Conservation (phyloP, 2,888 invertebrate species). For the Hesperia comma region DNA sequence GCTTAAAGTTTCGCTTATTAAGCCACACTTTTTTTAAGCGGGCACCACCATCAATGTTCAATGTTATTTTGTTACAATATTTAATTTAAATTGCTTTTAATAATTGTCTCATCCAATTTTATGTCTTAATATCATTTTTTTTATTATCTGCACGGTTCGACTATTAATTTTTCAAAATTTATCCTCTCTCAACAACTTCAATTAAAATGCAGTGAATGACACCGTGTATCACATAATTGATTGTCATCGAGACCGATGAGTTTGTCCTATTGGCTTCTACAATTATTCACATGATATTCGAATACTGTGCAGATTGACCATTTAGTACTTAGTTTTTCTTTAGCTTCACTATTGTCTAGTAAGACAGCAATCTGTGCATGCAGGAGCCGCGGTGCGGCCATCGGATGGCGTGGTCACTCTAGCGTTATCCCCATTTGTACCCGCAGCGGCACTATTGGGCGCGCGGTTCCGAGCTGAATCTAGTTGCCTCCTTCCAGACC, state of each 20-base stretch:
- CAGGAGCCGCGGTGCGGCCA: constrained; percentile 84
- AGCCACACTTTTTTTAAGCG: constrained; percentile 15
- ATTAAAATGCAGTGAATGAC: no score
- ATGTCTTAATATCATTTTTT: background rate
- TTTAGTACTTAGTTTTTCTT: constrained; percentile 20
- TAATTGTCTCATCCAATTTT: background rate
- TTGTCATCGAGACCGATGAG: no score
- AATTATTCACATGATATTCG: constrained; percentile 3
- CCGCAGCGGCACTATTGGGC: constrained; percentile 91
- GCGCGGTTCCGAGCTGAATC: constrained; percentile 91
- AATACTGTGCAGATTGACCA: background rate
- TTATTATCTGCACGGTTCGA: constrained; percentile 5
- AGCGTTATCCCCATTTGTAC: constrained; percentile 85
- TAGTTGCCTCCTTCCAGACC: constrained; percentile 91
- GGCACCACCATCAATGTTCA: background rate
- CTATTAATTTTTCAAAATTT: background rate
- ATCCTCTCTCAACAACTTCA: no score
- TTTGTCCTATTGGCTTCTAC: no score
- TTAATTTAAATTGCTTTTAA: constrained; percentile 23
- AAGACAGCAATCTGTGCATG: constrained; percentile 82
- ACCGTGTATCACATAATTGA: no score
- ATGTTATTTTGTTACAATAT: constrained; percentile 8
- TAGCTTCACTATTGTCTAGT: constrained; percentile 47
- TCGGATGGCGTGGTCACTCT: constrained; percentile 85
- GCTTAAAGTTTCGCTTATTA: constrained; percentile 18